Evolutionary conservation across 2,888 invertebrate species (phyloP), one percentile per base, ranked within the genome.

Genomic region (Barypeithes pellucidus): DNA sequence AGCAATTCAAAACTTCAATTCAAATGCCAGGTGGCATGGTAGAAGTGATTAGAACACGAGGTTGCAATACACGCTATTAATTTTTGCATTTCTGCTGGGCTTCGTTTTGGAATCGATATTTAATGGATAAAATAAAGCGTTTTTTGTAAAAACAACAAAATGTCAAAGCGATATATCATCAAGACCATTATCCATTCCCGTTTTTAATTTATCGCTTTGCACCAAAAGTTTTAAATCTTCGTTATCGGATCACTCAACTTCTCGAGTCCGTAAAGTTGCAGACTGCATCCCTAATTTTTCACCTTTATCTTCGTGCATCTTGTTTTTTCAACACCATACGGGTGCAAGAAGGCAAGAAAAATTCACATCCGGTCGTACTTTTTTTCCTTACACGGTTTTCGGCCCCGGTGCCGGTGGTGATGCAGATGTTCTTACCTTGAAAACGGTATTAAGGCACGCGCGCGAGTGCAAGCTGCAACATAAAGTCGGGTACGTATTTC

Each of bases 341-440:
- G 61, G 43, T 29, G 43, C 29, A 61, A 45, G 60, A 60, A 16
- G 36, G 63, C 47, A 45, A 39, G 52, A 69, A 52, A 67, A 61
- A 68, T 36, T 61, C 52, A 68, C 68, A 61, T 68, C 68, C 68
- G 39, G 60, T 18, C 24, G 11, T 20, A 29, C 29, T 29, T 67
- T 69, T 67, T 59, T 60, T 60, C 41, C 41, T n/a, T 52, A 22
- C 39, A 41, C 52, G 61, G 68, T 62, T 52, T 50, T 69, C 22
- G 62, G 68, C n/a, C 50, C 18, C 68, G n/a, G n/a, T n/a, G n/a
- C n/a, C n/a, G n/a, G n/a, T n/a, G n/a, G n/a, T n/a, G n/a, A n/a
- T n/a, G 68, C 68, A 71, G 71, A 71, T 71, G 71, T 57, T 63
- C 52, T 18, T 68, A 69, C 62, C 68, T 69, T 69, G 61, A 52